Conservation (phyloP, 2,113 vertebrate species). For the Ochotona princeps region DNA sequence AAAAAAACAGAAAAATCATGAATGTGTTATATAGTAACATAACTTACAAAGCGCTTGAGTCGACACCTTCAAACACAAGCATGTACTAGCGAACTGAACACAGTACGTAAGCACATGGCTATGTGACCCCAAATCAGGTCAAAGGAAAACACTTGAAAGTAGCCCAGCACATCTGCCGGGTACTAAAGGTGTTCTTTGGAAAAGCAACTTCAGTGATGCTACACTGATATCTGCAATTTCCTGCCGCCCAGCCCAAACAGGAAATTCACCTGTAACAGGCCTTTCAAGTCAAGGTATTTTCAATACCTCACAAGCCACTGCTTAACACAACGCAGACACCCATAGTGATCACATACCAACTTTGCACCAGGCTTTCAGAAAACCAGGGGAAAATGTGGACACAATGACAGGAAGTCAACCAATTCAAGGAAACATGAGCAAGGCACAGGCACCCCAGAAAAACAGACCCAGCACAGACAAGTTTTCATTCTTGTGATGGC, state of each 20-base stretch:
- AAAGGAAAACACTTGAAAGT: constrained; percentile 9
- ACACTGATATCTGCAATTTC: background rate
- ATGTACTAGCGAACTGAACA: background rate
- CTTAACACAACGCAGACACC: background rate
- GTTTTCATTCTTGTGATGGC: background rate
- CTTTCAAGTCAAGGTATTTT: background rate
- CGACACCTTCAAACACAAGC: constrained; percentile 75
- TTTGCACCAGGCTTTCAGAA: background rate
- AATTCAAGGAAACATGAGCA: background rate
- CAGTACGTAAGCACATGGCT: background rate
- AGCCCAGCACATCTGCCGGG: background rate
- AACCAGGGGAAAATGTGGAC: background rate
- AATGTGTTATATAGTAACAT: constrained; percentile 18
- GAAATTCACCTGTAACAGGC: background rate
- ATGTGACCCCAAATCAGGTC: background rate
- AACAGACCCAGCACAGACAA: background rate
- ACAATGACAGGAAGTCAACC: background rate
- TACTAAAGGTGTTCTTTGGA: background rate
- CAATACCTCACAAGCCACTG: background rate
- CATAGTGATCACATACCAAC: background rate
- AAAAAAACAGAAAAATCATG: background rate
- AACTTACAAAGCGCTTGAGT: constrained; percentile 67
- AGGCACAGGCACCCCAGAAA: background rate
- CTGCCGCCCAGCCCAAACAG: background rate
- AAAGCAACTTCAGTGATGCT: background rate